These are phyloP conservation scores for Sitta europaea DNA, from an alignment of 2,113 vertebrate species.

Conservation along the genomic window DNA sequence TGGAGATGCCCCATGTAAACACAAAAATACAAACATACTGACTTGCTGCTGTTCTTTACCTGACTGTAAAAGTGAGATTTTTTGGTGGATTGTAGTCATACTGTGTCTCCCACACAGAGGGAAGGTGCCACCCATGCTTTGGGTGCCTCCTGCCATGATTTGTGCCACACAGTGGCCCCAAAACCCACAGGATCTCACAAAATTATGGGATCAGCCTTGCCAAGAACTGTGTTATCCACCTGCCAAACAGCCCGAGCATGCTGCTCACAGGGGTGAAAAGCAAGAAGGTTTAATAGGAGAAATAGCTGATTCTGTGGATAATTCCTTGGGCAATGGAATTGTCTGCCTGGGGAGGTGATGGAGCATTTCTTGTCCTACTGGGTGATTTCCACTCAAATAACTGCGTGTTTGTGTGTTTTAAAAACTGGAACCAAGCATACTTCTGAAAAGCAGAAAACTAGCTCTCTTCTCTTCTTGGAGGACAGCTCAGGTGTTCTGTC, in stretches of 20 bases:
- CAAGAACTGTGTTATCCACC: not conserved
- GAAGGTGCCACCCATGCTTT: fast-evolving
- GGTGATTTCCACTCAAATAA: not conserved
- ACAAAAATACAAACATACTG: not conserved
- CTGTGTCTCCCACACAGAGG: too few species aligned
- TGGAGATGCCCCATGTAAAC: fast-evolving
- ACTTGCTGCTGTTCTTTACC: not conserved
- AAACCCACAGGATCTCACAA: not conserved
- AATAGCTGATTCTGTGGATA: not conserved
- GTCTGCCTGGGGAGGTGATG: not conserved
- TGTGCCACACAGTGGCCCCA: not conserved
- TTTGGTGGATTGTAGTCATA: not conserved
- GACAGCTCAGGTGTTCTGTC: not conserved
- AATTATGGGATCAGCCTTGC: not conserved
- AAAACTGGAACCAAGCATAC: not conserved
- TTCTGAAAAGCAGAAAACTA: not conserved
- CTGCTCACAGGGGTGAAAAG: not conserved
- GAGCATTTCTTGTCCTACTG: not conserved
- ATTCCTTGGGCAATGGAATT: not conserved
- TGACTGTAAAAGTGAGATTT: not conserved
- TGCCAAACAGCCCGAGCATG: not conserved
- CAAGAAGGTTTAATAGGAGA: not conserved
- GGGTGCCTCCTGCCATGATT: not conserved
- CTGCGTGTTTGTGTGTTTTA: not conserved
- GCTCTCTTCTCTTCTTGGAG: not conserved